Base-by-base conservation (phyloP, 1,140 invertebrate species). In the Oryctes rhinoceros region DNA sequence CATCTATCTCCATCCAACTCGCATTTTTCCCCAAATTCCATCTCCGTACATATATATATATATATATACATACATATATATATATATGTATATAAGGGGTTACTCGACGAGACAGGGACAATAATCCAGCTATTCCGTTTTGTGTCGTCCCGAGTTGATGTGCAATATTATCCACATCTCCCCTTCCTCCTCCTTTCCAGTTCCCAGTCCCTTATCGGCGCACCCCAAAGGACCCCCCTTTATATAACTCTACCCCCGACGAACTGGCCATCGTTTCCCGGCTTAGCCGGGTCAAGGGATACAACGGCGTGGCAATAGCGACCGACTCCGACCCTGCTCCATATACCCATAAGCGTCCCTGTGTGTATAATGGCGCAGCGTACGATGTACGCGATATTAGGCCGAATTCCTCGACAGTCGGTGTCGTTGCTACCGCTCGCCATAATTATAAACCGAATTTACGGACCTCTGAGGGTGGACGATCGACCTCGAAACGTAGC, bases 41-140 rank as follows among this genome's bases (percentile, higher is more conserved):
- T 30, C 24, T 37, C 10, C 24, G n/a, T n/a, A n/a, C n/a, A n/a
- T 24, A 59, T n/a, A 7, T 59, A 59, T 59, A 59, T 18, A 44
- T 62, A 7, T 20, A 20, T n/a, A 5, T 62, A 62, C n/a, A n/a
- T n/a, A n/a, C n/a, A n/a, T n/a, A n/a, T 24, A 59, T n/a, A 7
- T 59, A 59, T 59, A 59, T 18, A 44, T 62, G 53, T 20, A 20
- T n/a, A 5, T 62, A 62, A 5, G 53, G 53, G 7, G 65, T 37
- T 71, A 71, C 35, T 35, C 65, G 65, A 71, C 65, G 65, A 71
- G 65, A 71, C 65, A 71, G 65, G 65, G 65, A 71, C 65, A 71
- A 71, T 71, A 71, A 71, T 71, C 65, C 65, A 71, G 65, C 65
- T 35, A 71, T 71, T 71, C 24, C 65, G 65, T 24, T 71, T 24